A percentile compares a stretch with the other conserved stretches of the same genome.
Evolutionary conservation across 2,888 invertebrate species (phyloP).

Genomic region (Philereme vetulata): DNA sequence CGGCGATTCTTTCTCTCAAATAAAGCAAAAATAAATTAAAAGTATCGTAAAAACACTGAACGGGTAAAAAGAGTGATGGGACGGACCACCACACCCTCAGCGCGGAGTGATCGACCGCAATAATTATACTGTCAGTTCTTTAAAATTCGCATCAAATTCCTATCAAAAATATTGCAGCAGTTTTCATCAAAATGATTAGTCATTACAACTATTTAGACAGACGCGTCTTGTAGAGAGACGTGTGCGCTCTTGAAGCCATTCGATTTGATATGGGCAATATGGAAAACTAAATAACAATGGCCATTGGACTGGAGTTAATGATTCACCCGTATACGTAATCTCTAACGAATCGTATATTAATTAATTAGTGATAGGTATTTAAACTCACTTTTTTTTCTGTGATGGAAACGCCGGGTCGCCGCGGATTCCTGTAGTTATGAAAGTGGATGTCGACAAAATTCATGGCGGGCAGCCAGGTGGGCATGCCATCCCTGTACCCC

Average conservation of each 20-base stretch:
- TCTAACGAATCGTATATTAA: constrained; percentile 25
- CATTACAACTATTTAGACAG: constrained; percentile 34
- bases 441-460: constrained; percentile 75
- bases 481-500: constrained; percentile 70
- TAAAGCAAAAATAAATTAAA: constrained; percentile 76
- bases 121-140: constrained; percentile 76
- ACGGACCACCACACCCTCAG: constrained; percentile 69
- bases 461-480: constrained; percentile 71
- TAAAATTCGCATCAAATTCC: constrained; percentile 59
- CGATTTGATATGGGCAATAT: constrained; percentile 37
- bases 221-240: constrained; percentile 44
- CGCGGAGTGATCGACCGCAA: constrained; percentile 65
- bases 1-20: constrained; percentile 70
- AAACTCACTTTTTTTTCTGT: constrained; percentile 70
- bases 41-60: constrained; percentile 76
- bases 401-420: constrained; percentile 53
- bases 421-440: constrained; percentile 57
- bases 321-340: constrained; percentile 38
- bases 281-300: constrained; percentile 38
- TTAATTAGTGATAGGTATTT: constrained; percentile 27
- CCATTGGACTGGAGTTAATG: constrained; percentile 41
- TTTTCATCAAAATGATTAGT: constrained; percentile 36
- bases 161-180: constrained; percentile 28
- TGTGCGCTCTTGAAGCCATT: constrained; percentile 39
- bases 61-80: constrained; percentile 74